Evolutionary conservation across 2,888 invertebrate genomes (phyloP).

Genomic region (Erannis defoliaria): DNA sequence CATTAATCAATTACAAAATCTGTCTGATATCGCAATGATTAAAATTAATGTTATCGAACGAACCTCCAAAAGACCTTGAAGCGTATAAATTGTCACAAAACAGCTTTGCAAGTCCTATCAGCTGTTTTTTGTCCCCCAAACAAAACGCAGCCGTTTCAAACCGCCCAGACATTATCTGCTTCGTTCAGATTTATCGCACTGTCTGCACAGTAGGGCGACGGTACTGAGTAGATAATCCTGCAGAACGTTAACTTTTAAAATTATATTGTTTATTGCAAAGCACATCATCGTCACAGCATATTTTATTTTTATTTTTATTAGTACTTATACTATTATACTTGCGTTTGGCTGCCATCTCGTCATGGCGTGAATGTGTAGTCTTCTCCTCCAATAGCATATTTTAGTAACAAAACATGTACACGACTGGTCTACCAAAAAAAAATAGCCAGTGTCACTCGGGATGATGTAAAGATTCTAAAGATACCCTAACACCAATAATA

Average conservation of each 20-base stretch:
- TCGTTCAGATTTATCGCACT: slow-evolving; percentile 33
- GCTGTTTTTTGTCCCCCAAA: slow-evolving; percentile 21
- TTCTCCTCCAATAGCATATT: too few species aligned
- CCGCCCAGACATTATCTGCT: slow-evolving; percentile 32
- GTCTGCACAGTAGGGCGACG: slow-evolving; percentile 17
- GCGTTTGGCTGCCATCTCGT: too few species aligned
- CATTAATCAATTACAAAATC: not conserved
- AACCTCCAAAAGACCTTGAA: slow-evolving; percentile 11
- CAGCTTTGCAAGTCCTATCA: slow-evolving; percentile 16
- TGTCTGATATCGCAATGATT: slow-evolving; percentile 8
- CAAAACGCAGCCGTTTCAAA: slow-evolving; percentile 28
- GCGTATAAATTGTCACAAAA: slow-evolving; percentile 11
- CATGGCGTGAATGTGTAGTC: too few species aligned
- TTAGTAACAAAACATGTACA: too few species aligned
- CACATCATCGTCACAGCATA: too few species aligned
- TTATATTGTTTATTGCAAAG: too few species aligned
- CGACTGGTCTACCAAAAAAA: too few species aligned
- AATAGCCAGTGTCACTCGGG: too few species aligned
- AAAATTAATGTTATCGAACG: slow-evolving; percentile 1
- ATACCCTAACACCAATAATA: too few species aligned
- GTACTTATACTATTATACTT: too few species aligned
- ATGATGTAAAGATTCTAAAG: too few species aligned
- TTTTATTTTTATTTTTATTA: too few species aligned
- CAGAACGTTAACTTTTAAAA: not conserved
- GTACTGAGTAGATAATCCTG: not conserved